Evolutionary conservation across 2,113 vertebrate species (phyloP), one percentile per base, ranked within the genome.

Genomic region (Ochotona curzoniae): DNA sequence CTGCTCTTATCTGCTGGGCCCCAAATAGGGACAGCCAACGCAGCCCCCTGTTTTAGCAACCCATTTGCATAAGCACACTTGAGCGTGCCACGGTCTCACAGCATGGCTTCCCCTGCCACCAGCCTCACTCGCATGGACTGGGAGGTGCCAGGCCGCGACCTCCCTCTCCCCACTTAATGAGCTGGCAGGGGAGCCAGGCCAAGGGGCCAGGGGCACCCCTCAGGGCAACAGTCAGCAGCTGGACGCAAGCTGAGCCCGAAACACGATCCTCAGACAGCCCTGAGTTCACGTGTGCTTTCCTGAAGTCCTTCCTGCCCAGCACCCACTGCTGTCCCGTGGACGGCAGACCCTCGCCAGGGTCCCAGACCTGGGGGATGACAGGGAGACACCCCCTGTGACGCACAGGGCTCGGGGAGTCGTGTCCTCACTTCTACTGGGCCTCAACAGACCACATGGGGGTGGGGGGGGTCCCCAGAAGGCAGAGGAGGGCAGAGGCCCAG

Each of bases 11-110:
- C 66, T 35, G 23, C 80, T 21, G 35, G 57, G 92, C 35, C 35
- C 66, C 13, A 0, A 1, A 44, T 0, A 28, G 23, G 82, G 38
- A 78, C 74, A 30, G 76, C 71, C 74, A 30, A 60, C 75, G 75
- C 70, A 73, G 79, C 63, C 66, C 83, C 83, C 28, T 86, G 61
- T 83, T 93, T 90, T 89, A 90, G 81, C 89, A 94, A 26, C 47
- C 32, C 8, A 63, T 89, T 94, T 94, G 87, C 95, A 91, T 94
- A 69, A 86, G 67, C 81, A 35, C 28, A 15, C 8, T 2, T 12
- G 23, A 30, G 18, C 26, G n/a, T n/a, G n/a, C 23, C n/a, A 1
- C 9, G 1, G 38, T 69, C 83, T 60, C 10, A 10, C 26, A 0
- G 12, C 1, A 18, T 5, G 11, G 78, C 90, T 60, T 38, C 93